Evolutionary conservation across 2,888 invertebrate species (phyloP).

Genomic region (Phengaris alcon): DNA sequence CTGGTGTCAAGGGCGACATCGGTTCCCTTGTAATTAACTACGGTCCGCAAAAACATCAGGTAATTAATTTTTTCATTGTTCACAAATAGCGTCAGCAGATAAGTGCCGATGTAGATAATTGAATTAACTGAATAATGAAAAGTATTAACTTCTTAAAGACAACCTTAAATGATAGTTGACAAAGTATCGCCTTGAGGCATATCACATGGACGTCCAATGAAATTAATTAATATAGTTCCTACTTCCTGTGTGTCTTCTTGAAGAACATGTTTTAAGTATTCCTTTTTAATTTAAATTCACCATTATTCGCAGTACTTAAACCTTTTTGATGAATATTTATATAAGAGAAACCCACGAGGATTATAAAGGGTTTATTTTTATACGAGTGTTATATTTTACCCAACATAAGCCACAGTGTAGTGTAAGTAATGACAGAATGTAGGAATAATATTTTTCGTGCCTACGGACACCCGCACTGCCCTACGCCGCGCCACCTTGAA

Average conservation of each 20-base stretch:
- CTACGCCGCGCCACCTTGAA: no score
- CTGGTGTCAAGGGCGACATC: conserved; percentile 38
- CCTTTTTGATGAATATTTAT: no score
- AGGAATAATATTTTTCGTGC: no score
- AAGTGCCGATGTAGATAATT: background rate
- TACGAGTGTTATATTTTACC: no score
- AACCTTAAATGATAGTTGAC: background rate
- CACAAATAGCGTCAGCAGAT: background rate
- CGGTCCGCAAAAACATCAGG: conserved; percentile 32
- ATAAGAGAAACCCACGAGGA: no score
- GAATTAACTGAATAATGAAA: background rate
- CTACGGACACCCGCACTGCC: no score
- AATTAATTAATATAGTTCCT: conserved; percentile 2
- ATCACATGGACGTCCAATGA: background rate
- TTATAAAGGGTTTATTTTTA: no score
- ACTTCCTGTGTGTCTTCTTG: background rate
- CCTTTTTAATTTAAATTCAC: background rate
- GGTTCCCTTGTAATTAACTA: conserved; percentile 38
- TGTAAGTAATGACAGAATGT: no score
- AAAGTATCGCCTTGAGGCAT: background rate
- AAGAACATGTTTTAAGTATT: background rate
- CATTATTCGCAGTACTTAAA: no score
- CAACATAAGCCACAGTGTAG: no score
- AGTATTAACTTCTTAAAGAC: background rate
- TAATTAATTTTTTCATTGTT: conserved; percentile 15